These are phyloP conservation scores for Trochalopteron elliotii DNA, from an alignment of 2,113 vertebrate species.

Conservation along the genomic window DNA sequence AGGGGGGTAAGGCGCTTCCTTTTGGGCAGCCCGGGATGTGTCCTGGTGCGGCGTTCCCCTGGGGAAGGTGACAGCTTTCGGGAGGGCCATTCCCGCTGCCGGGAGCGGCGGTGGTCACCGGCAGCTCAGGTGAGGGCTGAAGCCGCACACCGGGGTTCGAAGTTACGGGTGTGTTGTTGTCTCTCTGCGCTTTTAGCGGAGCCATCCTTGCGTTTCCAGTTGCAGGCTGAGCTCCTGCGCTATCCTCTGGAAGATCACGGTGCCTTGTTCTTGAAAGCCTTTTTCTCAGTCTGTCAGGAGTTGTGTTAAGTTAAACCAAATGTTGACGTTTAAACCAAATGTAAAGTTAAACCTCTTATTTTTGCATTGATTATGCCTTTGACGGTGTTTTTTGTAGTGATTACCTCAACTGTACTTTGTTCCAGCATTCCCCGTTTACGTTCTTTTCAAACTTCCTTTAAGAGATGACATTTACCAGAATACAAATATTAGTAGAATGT, in stretches of 20 bases:
- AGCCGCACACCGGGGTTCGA: rapidly evolving
- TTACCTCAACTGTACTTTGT: neutral
- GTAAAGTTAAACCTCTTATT: neutral
- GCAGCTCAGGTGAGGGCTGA: neutral
- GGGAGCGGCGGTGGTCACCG: rapidly evolving
- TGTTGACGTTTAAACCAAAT: rapidly evolving
- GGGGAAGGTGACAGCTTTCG: neutral
- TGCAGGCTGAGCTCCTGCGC: neutral
- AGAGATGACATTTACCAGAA: neutral
- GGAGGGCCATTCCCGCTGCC: neutral
- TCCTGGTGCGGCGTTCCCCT: rapidly evolving
- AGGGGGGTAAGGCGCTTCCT: rapidly evolving
- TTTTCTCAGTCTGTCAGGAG: neutral
- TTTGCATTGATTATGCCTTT: neutral
- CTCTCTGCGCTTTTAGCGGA: rapidly evolving
- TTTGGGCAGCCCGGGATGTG: rapidly evolving
- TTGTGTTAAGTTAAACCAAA: neutral
- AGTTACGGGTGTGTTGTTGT: rapidly evolving
- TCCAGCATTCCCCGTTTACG: neutral
- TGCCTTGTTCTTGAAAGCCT: rapidly evolving
- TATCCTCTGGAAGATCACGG: rapidly evolving
- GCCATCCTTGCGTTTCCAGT: neutral
- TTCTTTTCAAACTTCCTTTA: neutral
- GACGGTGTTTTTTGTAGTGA: neutral
- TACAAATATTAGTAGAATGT: neutral